Evolutionary conservation across 1,140 invertebrate genomes (phyloP).

Genomic region (Conus ventricosus): DNA sequence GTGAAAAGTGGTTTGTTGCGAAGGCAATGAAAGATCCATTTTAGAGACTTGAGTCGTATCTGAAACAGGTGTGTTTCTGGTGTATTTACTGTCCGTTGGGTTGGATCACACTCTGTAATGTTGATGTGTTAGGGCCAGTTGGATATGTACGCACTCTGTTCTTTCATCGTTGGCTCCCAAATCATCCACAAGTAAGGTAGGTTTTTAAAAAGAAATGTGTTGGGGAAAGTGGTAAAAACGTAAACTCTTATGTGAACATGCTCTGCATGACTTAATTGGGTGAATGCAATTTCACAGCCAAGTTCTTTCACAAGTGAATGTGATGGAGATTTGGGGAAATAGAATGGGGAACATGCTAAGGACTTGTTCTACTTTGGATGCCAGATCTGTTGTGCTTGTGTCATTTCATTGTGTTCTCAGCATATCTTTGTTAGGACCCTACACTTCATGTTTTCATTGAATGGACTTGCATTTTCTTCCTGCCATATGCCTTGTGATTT

Average conservation of each 20-base stretch:
- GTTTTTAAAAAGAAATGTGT: too few species aligned
- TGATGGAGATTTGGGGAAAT: neutral
- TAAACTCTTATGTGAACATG: neutral
- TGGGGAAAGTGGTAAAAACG: neutral
- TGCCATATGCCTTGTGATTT: constrained; percentile 18
- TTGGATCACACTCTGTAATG: too few species aligned
- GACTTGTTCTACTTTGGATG: neutral
- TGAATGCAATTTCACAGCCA: neutral
- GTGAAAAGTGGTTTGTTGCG: too few species aligned
- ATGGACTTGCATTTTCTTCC: neutral
- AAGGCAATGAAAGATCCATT: too few species aligned
- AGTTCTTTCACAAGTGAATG: neutral
- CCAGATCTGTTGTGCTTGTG: constrained; percentile 2
- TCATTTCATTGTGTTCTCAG: neutral
- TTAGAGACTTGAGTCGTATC: too few species aligned
- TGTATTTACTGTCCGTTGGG: too few species aligned
- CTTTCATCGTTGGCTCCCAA: too few species aligned
- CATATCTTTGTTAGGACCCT: neutral
- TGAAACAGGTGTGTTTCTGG: too few species aligned
- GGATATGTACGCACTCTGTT: too few species aligned
- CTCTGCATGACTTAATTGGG: neutral
- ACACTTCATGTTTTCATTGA: neutral
- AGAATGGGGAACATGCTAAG: neutral
- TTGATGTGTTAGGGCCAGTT: too few species aligned
- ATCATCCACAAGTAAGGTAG: too few species aligned